A percentile compares a stretch with the other conserved stretches of the same genome.
Evolutionary conservation across 2,888 invertebrate genomes (phyloP).

Genomic region (Hyles lineata): DNA sequence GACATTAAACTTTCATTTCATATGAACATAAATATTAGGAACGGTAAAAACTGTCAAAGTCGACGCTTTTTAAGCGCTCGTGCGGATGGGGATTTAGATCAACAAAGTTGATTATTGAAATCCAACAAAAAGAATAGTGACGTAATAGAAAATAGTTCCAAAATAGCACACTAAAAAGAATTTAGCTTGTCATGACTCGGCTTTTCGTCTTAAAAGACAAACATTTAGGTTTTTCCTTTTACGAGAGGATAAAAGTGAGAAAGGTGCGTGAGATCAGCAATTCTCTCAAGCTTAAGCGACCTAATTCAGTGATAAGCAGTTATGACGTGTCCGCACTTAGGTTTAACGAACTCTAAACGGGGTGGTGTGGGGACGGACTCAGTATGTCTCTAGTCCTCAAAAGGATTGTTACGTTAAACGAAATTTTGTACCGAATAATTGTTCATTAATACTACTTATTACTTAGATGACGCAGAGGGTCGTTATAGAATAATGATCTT

Average conservation of each 20-base stretch:
- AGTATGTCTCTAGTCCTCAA: not conserved
- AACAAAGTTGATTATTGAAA: too few species aligned
- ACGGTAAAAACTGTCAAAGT: too few species aligned
- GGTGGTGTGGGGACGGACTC: conserved; percentile 31
- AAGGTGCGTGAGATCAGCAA: conserved; percentile 10
- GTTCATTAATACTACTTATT: too few species aligned
- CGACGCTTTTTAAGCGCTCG: too few species aligned
- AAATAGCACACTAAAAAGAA: not conserved
- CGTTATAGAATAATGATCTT: too few species aligned
- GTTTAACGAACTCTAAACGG: conserved; percentile 45
- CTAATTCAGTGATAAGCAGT: conserved; percentile 31
- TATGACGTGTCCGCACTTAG: conserved; percentile 32
- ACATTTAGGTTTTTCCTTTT: conserved; percentile 6
- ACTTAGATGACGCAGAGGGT: too few species aligned
- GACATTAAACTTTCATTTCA: too few species aligned
- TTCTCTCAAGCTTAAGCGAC: conserved; percentile 17
- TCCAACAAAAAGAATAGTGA: too few species aligned
- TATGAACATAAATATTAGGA: too few species aligned
- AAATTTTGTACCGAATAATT: not conserved
- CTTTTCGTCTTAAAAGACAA: not conserved
- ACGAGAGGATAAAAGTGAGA: conserved; percentile 5
- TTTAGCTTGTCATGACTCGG: not conserved
- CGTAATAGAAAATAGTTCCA: too few species aligned
- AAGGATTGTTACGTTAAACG: not conserved
- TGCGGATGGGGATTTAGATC: too few species aligned